Conservation (phyloP, 2,797 vertebrate genomes). For the Megalops cyprinoides region DNA sequence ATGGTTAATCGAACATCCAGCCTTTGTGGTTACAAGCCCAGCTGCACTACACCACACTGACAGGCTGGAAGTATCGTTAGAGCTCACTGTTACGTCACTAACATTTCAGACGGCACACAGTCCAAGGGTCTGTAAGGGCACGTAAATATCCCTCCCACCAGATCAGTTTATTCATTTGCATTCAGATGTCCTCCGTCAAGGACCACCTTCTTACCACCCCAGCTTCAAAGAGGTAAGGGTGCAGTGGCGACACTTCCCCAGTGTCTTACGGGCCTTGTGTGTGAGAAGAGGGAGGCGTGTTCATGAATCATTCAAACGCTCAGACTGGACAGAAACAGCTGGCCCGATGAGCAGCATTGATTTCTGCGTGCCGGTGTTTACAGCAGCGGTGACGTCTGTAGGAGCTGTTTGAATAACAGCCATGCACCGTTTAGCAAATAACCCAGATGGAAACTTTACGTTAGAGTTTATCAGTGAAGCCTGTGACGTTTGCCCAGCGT, state of each 20-base stretch:
- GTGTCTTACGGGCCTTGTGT: slow-evolving; percentile 55
- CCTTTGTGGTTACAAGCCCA: not conserved
- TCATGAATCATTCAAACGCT: slow-evolving; percentile 64
- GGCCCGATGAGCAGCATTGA: slow-evolving; percentile 71
- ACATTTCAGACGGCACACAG: slow-evolving; percentile 37
- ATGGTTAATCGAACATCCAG: not conserved
- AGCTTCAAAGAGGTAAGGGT: slow-evolving; percentile 43
- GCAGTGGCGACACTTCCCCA: slow-evolving; percentile 53
- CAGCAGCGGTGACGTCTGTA: slow-evolving; percentile 28
- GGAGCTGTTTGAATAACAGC: not conserved
- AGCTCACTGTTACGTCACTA: slow-evolving; percentile 49
- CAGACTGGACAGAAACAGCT: slow-evolving; percentile 56
- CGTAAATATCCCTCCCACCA: slow-evolving; percentile 46
- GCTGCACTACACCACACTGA: too few relatives aligned
- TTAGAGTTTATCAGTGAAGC: slow-evolving; percentile 22
- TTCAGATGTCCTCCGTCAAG: slow-evolving; percentile 58
- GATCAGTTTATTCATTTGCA: slow-evolving; percentile 61
- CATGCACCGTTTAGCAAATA: slow-evolving; percentile 37
- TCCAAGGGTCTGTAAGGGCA: slow-evolving; percentile 35
- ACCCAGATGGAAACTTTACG: slow-evolving; percentile 40
- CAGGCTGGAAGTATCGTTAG: slow-evolving; percentile 40
- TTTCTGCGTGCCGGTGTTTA: slow-evolving; percentile 43
- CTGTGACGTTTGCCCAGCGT: not conserved
- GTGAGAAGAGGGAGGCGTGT: slow-evolving; percentile 53
- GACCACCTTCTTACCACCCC: slow-evolving; percentile 51